phyloP scores from a whole-genome alignment of 2,888 invertebrate species.

The Erpobdella octoculata region DNA sequence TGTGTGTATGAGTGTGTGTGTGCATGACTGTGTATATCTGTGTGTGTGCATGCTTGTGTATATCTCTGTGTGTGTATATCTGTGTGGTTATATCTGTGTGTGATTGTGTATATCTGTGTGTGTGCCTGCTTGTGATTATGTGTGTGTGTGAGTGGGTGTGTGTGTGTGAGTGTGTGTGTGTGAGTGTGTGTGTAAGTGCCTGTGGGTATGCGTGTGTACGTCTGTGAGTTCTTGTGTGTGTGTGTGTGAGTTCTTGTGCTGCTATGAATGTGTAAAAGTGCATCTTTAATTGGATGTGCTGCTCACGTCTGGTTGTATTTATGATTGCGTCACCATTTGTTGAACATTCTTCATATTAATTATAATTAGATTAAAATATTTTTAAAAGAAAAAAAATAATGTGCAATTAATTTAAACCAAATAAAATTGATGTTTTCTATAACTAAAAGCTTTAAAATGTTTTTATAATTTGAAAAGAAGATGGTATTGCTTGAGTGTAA shows the following conservation, averaged over 20 bases:
- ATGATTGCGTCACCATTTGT: too few species aligned
- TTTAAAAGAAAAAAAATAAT: too few species aligned
- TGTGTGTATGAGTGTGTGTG: not conserved
- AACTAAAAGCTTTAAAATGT: too few species aligned
- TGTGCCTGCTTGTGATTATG: conserved; percentile 9
- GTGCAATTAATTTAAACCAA: too few species aligned
- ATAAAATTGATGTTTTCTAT: too few species aligned
- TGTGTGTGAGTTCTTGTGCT: conserved; percentile 9
- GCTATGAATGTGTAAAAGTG: too few species aligned
- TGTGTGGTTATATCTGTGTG: conserved; percentile 10
- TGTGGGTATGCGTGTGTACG: conserved; percentile 6
- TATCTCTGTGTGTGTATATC: conserved; percentile 12
- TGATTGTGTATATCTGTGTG: conserved; percentile 16
- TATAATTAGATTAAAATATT: too few species aligned
- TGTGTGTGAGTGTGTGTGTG: conserved; percentile 13
- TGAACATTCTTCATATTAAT: too few species aligned
- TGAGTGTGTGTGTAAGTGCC: conserved; percentile 16
- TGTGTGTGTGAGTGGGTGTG: conserved; percentile 15
- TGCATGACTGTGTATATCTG: conserved; percentile 32
- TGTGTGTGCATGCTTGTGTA: conserved; percentile 5
- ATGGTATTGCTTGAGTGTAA: too few species aligned
- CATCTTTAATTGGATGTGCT: too few species aligned
- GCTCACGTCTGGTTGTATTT: too few species aligned
- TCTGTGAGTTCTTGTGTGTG: not conserved
- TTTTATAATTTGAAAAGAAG: too few species aligned